A percentile compares a stretch with the other conserved stretches of the same genome.
Conservation (phyloP, 2,113 vertebrate genomes). For the Hucho hucho region DNA sequence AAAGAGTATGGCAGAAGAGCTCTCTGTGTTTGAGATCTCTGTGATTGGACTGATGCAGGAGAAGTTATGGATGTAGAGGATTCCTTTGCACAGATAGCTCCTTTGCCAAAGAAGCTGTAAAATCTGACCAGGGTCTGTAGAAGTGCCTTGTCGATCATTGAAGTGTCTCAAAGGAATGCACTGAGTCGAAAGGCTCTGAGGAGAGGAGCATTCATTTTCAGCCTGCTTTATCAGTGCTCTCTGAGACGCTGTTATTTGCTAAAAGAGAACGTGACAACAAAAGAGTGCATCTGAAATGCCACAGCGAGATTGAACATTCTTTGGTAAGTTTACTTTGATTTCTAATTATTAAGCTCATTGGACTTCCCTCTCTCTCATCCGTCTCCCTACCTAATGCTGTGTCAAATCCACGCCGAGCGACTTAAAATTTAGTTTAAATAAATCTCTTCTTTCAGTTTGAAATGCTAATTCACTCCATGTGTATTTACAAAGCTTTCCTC, state of each 20-base stretch:
- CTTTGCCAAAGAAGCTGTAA: neutral
- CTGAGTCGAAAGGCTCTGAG: neutral
- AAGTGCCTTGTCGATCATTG: neutral
- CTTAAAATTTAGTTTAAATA: neutral
- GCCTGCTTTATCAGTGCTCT: too few species aligned
- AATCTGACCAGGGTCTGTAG: neutral
- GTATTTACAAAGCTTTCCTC: neutral
- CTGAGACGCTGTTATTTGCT: neutral
- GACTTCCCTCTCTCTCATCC: neutral
- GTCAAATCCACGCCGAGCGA: neutral
- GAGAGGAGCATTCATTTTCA: too few species aligned
- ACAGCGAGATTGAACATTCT: neutral
- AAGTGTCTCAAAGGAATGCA: neutral
- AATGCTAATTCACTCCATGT: neutral
- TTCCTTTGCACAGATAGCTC: neutral
- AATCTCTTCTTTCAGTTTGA: neutral
- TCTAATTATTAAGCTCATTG: neutral
- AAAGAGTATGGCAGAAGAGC: neutral
- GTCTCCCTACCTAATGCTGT: neutral
- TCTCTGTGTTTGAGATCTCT: neutral
- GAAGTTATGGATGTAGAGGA: neutral
- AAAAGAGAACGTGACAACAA: neutral
- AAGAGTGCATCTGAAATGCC: neutral
- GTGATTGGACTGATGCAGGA: neutral
- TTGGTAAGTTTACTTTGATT: neutral